phyloP scores from a whole-genome alignment of 2,888 invertebrate genomes.

The Magallana nippona region DNA sequence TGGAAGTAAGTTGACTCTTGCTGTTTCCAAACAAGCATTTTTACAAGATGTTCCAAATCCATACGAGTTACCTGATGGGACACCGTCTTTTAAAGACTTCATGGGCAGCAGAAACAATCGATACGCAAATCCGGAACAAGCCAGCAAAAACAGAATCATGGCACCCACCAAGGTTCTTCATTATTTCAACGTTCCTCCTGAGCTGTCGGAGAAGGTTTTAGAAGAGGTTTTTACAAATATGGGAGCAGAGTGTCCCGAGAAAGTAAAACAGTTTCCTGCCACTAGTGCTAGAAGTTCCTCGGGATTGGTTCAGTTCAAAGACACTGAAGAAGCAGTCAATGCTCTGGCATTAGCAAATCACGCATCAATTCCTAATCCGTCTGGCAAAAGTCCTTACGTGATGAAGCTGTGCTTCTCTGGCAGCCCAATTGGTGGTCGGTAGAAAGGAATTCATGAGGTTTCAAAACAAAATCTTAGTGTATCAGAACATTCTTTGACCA shows the following conservation, averaged over 20 bases:
- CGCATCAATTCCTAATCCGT: conserved; percentile 8
- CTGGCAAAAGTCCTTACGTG: conserved; percentile 15
- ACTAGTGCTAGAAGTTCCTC: conserved; percentile 81
- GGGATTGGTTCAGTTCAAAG: conserved; percentile 17
- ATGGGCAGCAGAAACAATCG: conserved; percentile 98
- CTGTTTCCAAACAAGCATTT: conserved; percentile 80
- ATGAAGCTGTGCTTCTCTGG: conserved; percentile 8
- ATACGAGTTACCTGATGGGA: conserved; percentile 95
- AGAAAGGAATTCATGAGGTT: background rate
- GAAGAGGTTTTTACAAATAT: conserved; percentile 89
- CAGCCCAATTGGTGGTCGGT: conserved; percentile 16
- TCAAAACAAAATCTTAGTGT: too few species aligned
- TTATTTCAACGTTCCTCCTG: conserved; percentile 99
- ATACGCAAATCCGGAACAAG: conserved; percentile 96
- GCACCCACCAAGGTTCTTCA: conserved; percentile 98
- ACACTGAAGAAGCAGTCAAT: background rate
- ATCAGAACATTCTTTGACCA: too few species aligned
- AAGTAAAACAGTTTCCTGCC: conserved; percentile 88
- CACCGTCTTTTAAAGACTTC: conserved; percentile 98
- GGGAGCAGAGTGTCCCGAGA: conserved; percentile 83
- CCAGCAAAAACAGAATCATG: conserved; percentile 91
- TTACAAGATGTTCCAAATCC: conserved; percentile 95
- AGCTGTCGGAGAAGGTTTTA: conserved; percentile 94
- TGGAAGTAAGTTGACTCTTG: conserved; percentile 87
- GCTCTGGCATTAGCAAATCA: conserved; percentile 9